Percentiles rank a stretch among this genome's conserved stretches.
Evolutionary conservation across 2,888 invertebrate species (phyloP).

Genomic region (Ectemnius cavifrons): DNA sequence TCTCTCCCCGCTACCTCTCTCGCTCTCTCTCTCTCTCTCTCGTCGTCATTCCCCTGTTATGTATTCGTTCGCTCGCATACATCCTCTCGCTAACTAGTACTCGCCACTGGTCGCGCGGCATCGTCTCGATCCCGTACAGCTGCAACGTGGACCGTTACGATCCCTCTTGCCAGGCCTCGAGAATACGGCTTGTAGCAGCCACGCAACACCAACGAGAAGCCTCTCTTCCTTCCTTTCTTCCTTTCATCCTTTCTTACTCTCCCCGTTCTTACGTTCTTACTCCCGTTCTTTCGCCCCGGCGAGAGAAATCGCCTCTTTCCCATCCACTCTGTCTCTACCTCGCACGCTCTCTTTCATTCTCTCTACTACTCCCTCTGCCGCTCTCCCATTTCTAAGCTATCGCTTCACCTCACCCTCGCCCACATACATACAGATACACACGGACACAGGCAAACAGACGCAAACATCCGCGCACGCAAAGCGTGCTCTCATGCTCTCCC

Average conservation of each 20-base stretch:
- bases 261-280: slow-evolving; percentile 20
- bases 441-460: slow-evolving; percentile 12
- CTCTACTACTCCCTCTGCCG: slow-evolving; percentile 6
- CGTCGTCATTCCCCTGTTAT: slow-evolving; percentile 47
- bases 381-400: background rate
- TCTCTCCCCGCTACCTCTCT: slow-evolving; percentile 41
- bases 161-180: slow-evolving; percentile 43
- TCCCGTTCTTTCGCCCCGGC: slow-evolving; percentile 20
- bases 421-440: background rate
- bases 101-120: slow-evolving; percentile 49
- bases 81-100: slow-evolving; percentile 39
- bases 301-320: slow-evolving; percentile 23
- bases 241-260: background rate
- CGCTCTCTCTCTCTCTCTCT: slow-evolving; percentile 39
- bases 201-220: slow-evolving; percentile 31
- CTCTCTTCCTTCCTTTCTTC: slow-evolving; percentile 44
- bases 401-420: background rate
- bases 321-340: slow-evolving; percentile 13
- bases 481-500: slow-evolving; percentile 37
- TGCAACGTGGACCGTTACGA: slow-evolving; percentile 50
- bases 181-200: slow-evolving; percentile 49
- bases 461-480: slow-evolving; percentile 29
- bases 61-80: slow-evolving; percentile 56
- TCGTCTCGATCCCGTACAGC: slow-evolving; percentile 49
- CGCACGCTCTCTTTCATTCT: slow-evolving; percentile 22